phyloP scores from a whole-genome alignment of 2,797 vertebrate species.

The Myripristis murdjan region DNA sequence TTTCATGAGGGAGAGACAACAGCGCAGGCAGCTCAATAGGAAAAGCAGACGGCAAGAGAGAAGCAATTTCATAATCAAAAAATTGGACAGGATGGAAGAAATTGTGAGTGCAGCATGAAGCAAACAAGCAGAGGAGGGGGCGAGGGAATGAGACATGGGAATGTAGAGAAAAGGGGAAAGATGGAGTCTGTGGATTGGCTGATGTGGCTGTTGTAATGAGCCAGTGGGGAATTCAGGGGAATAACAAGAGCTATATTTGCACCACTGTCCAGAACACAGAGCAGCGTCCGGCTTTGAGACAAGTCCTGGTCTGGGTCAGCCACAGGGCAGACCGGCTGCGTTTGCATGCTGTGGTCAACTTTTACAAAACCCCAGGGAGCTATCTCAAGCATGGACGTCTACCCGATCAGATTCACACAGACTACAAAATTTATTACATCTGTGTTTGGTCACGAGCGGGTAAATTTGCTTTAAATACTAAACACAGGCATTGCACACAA shows the following conservation, averaged over 20 bases:
- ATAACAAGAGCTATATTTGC: constrained; percentile 51
- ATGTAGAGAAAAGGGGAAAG: neutral
- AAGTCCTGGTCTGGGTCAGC: constrained; percentile 36
- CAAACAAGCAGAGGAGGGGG: constrained; percentile 18
- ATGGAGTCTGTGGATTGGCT: constrained; percentile 30
- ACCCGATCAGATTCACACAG: constrained; percentile 13
- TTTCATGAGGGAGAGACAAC: constrained; percentile 36
- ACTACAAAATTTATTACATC: neutral
- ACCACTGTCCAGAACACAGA: constrained; percentile 22
- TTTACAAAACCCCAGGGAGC: constrained; percentile 1
- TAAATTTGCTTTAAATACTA: too few relatives aligned
- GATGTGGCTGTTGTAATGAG: constrained; percentile 38
- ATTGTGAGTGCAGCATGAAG: constrained; percentile 5
- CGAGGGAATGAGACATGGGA: too few relatives aligned
- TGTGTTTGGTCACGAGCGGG: neutral
- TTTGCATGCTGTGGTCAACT: constrained; percentile 28
- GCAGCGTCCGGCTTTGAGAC: constrained; percentile 11
- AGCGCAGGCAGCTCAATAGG: constrained; percentile 17
- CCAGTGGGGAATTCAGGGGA: constrained; percentile 42
- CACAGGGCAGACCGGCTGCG: constrained; percentile 40
- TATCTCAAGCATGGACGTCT: constrained; percentile 13
- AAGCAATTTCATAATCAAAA: constrained; percentile 28
- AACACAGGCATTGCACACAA: neutral
- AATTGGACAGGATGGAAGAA: neutral
- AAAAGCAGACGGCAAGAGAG: constrained; percentile 25